Evolutionary conservation across 2,888 invertebrate genomes (phyloP).

Genomic region (Apantesis nais): DNA sequence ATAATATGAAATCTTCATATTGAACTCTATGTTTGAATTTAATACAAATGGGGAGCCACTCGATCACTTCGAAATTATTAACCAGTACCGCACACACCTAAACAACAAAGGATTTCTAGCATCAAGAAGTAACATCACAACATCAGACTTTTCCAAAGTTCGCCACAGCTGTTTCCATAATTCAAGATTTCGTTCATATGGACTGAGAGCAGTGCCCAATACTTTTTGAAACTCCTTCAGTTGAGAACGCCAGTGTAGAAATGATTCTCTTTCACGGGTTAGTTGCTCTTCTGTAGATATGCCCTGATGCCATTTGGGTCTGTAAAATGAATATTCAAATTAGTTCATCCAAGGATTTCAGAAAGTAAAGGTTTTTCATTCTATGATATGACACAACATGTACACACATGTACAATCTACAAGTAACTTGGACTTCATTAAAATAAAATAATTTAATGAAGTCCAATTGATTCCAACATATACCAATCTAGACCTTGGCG

Average conservation of each 20-base stretch:
- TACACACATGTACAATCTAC: too few relatives aligned
- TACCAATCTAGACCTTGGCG: too few relatives aligned
- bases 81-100: constrained; percentile 58
- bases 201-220: constrained; percentile 94
- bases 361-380: too few relatives aligned
- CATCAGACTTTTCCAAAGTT: constrained; percentile 98
- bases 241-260: constrained; percentile 95
- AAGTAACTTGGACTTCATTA: too few relatives aligned
- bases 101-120: constrained; percentile 98
- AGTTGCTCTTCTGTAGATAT: constrained; percentile 93
- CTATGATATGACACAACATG: too few relatives aligned
- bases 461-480: too few relatives aligned
- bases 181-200: constrained; percentile 98
- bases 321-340: constrained; percentile 53
- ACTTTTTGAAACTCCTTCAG: constrained; percentile 91
- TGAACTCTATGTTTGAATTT: background rate
- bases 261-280: constrained; percentile 91
- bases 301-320: constrained; percentile 92
- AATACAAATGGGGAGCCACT: background rate
- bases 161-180: constrained; percentile 99
- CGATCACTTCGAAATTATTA: background rate
- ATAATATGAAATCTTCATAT: too few relatives aligned
- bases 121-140: constrained; percentile 97
- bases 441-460: too few relatives aligned
- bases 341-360: too few relatives aligned